These are phyloP conservation scores for Seira musarum DNA, from an alignment of 2,888 invertebrate genomes.

Conservation along the genomic window DNA sequence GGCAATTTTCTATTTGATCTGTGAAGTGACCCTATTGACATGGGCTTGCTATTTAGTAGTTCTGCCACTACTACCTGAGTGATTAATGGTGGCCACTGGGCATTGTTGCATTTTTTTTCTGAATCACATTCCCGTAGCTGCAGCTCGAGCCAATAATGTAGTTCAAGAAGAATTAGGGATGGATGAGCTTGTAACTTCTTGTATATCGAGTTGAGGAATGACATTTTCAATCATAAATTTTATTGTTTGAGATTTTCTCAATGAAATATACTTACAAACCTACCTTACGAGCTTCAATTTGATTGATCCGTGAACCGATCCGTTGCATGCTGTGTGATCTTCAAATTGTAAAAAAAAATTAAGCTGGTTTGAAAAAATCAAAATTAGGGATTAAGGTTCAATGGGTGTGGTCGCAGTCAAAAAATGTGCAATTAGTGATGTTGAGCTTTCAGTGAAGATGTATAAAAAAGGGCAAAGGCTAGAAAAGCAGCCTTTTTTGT, in stretches of 20 bases:
- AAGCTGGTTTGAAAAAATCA: background rate
- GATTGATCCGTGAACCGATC: background rate
- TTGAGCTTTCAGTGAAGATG: too few relatives aligned
- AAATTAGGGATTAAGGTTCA: background rate
- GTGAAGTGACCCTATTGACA: background rate
- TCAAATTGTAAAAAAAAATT: background rate
- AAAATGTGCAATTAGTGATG: background rate
- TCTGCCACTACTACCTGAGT: too few relatives aligned
- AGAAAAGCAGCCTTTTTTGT: background rate
- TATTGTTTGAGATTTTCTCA: background rate
- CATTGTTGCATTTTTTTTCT: background rate
- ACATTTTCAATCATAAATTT: background rate
- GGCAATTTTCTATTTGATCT: background rate
- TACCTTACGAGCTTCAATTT: background rate
- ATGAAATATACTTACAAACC: background rate
- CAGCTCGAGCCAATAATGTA: background rate
- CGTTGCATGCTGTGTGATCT: too few relatives aligned
- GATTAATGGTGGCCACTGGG: background rate
- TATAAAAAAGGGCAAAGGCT: background rate
- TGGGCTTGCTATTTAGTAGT: background rate
- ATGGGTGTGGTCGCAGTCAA: background rate
- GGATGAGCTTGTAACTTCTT: background rate
- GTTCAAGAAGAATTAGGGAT: background rate
- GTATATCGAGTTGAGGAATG: background rate
- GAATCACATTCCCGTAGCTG: too few relatives aligned